phyloP scores from a whole-genome alignment of 2,888 invertebrate genomes.

The Athalia circularis region DNA sequence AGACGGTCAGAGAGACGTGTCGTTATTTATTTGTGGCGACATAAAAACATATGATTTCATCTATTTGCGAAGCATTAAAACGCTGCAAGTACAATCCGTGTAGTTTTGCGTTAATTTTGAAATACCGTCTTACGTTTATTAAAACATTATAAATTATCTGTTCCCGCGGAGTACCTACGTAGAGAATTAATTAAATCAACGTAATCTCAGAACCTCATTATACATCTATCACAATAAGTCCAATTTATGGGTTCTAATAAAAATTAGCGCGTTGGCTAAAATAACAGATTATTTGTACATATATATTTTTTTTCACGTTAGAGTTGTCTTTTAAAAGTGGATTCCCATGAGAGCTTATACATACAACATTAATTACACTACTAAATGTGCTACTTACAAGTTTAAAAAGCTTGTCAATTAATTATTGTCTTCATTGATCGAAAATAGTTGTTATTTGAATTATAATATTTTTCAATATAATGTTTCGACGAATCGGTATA shows the following conservation, averaged over 20 bases:
- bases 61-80: conserved; percentile 39
- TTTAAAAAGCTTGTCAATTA: conserved; percentile 20
- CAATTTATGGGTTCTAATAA: conserved; percentile 18
- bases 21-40: background rate
- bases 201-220: background rate
- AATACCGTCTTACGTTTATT: background rate
- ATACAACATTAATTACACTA: conserved; percentile 13
- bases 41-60: conserved; percentile 31
- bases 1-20: background rate
- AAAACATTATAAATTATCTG: background rate
- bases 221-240: conserved; percentile 16
- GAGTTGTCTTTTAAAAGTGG: conserved; percentile 2
- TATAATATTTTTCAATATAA: conserved; percentile 15
- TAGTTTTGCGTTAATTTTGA: background rate
- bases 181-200: background rate
- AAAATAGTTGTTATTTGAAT: conserved; percentile 1
- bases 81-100: conserved; percentile 6
- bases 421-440: conserved; percentile 43
- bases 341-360: conserved; percentile 18
- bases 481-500: conserved; percentile 23
- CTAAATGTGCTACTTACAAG: conserved; percentile 34
- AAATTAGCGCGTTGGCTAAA: background rate
- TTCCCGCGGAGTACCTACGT: background rate
- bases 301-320: background rate
- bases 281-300: background rate